Evolutionary conservation across 1,140 invertebrate species (phyloP).

Genomic region (Wiebesia pumilae): DNA sequence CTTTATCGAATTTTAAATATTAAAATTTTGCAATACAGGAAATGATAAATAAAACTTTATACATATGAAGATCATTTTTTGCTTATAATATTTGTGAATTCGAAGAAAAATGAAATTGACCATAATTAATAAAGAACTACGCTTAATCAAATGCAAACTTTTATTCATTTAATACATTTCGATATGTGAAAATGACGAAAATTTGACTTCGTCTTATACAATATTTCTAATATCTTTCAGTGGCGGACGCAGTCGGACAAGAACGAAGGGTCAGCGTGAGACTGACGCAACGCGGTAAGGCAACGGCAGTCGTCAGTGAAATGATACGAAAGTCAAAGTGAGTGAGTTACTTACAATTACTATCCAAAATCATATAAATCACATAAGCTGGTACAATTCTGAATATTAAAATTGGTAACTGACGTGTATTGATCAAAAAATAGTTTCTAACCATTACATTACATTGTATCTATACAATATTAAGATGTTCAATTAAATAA

Average conservation of each 20-base stretch:
- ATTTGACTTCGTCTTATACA: too few relatives aligned
- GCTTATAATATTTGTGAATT: too few relatives aligned
- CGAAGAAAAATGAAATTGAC: too few relatives aligned
- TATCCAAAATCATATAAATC: background rate
- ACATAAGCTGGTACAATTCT: background rate
- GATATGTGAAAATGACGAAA: background rate
- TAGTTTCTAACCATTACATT: background rate
- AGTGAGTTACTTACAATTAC: slow-evolving; percentile 60
- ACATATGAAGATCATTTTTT: too few relatives aligned
- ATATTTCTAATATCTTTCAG: slow-evolving; percentile 65
- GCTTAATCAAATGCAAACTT: too few relatives aligned
- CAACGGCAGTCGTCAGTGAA: slow-evolving; percentile 66
- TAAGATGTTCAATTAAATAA: too few relatives aligned
- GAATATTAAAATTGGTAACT: background rate
- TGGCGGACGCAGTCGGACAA: slow-evolving; percentile 67
- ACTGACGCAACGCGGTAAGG: slow-evolving; percentile 67
- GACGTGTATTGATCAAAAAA: background rate
- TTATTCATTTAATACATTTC: too few relatives aligned
- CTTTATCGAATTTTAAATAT: too few relatives aligned
- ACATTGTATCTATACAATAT: too few relatives aligned
- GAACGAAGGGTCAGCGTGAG: slow-evolving; percentile 74
- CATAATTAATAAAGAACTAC: too few relatives aligned
- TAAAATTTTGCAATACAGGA: too few relatives aligned
- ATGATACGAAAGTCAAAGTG: slow-evolving; percentile 72
- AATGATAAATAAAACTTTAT: too few relatives aligned